Base-by-base conservation (phyloP, 2,888 invertebrate genomes). In the Entomobrya proxima region DNA sequence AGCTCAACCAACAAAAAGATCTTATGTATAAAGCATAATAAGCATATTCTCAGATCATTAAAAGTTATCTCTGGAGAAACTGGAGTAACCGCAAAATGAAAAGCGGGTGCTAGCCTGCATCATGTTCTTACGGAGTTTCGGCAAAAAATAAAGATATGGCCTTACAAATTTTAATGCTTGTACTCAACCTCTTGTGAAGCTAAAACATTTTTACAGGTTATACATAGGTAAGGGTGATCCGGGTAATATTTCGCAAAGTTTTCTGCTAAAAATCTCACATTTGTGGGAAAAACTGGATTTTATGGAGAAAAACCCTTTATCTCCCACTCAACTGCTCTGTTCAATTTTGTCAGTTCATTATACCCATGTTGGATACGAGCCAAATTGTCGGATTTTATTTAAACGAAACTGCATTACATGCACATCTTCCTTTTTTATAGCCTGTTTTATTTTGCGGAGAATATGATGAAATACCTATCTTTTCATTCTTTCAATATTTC, bases 291-390 rank as follows among this genome's bases (percentile, higher is more conserved):
- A 61, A 32, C n/a, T 50, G 67, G 30, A 69, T 69, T 67, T 79
- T 32, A 52, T n/a, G 61, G 67, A 55, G 18, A 52, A 75, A 75
- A 30, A 4, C 76, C 52, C 44, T 64, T 77, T 67, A 74, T 74
- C 74, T 74, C 64, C 27, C 67, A 50, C 67, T 76, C 58, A 72
- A 72, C 44, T 47, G 13, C 72, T 47, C 40, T 44, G 72, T 40
- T 72, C 47, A 47, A 72, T 47, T 44, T 72, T 72, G 55, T 72
- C 86, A 88, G 64, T 88, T 85, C 86, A 84, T 86, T 86, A 86
- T 88, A 84, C 83, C 69, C 77, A 61, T 72, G 50, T 83, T 85
- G 88, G 85, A 76, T 50, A 13, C 40, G 35, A 76, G 85, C 83
- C 85, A 86, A 86, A 87, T 75, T 35, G 80, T 27, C 75, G 44